Base-by-base conservation (phyloP, 2,888 invertebrate genomes). In the Allygus modestus region DNA sequence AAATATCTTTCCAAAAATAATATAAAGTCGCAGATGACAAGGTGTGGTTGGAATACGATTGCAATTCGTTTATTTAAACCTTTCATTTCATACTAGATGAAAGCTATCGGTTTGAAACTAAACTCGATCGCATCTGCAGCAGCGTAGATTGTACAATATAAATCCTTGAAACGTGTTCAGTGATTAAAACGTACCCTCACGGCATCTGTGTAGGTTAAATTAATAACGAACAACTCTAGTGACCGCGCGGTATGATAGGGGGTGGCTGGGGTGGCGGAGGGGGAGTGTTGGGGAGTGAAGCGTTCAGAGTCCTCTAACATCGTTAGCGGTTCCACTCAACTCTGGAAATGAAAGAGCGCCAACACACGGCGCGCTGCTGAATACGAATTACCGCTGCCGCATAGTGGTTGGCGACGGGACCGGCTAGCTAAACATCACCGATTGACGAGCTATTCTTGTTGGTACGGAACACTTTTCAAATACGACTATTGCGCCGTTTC, bases 281-380 rank as follows among this genome's bases (percentile, higher is more conserved):
- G 58, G 65, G 31, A 20, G 65, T 5, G 65, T 5, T 9, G 65
- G 15, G 31, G 65, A 2, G 58, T 1, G 65, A 12, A 31, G 28
- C 28, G 65, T 12, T 31, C 65, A 31, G 65, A 31, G 31, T 31
- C 65, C 65, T 31, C 15, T 65, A 65, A 65, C 65, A 28, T 65
- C 65, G 31, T 65, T 65, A 65, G 65, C 65, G 65, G 65, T 31
- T 15, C 65, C 65, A 65, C 65, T 65, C 65, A 65, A 31, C 65
- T 65, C 65, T 0, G 65, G 17, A 65, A 65, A 65, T 65, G 15
- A 65, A 26, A 28, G 28, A 65, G 54, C 20, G 54, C 54, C 51
- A 12, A 54, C 54, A 54, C 54, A 5, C 46, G 58, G 51, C 9
- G 51, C 15, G n/a, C 7, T 17, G 58, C 15, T 9, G 65, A 65